These are phyloP conservation scores for Chloropsis cyanopogon DNA, from an alignment of 2,113 vertebrate species.

Conservation along the genomic window DNA sequence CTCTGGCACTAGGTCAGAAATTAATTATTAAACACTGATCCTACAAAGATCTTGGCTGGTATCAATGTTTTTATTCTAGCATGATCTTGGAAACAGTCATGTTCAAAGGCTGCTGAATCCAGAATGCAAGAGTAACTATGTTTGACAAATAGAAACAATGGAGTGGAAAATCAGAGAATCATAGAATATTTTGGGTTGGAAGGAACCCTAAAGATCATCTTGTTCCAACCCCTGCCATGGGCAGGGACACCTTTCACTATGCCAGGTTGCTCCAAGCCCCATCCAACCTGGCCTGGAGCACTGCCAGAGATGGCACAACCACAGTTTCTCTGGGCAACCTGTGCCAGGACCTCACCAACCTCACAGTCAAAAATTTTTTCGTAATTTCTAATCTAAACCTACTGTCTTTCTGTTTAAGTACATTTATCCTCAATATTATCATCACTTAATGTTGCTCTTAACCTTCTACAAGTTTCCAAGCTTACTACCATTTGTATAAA, in stretches of 20 bases:
- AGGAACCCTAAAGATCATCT: background rate
- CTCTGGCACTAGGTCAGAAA: background rate
- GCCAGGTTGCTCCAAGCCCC: fast-evolving
- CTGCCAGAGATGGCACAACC: background rate
- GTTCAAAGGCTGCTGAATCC: background rate
- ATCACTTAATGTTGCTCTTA: background rate
- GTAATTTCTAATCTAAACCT: background rate
- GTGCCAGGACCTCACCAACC: background rate
- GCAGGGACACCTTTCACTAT: background rate
- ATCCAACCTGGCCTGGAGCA: background rate
- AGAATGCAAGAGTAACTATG: background rate
- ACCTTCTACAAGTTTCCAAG: background rate
- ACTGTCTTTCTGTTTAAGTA: background rate
- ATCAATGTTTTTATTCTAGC: background rate
- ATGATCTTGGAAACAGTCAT: background rate
- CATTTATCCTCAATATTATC: background rate
- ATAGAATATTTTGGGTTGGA: background rate
- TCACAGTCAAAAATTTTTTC: background rate
- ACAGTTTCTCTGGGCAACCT: background rate
- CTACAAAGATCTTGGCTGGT: background rate
- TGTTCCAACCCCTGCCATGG: too few species aligned
- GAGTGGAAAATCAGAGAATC: background rate
- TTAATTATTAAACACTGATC: background rate
- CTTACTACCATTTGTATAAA: background rate
- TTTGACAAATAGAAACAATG: background rate